Evolutionary conservation across 2,888 invertebrate species (phyloP), one percentile per base, ranked within the genome.

Genomic region (Nephrocerus scutellatus): DNA sequence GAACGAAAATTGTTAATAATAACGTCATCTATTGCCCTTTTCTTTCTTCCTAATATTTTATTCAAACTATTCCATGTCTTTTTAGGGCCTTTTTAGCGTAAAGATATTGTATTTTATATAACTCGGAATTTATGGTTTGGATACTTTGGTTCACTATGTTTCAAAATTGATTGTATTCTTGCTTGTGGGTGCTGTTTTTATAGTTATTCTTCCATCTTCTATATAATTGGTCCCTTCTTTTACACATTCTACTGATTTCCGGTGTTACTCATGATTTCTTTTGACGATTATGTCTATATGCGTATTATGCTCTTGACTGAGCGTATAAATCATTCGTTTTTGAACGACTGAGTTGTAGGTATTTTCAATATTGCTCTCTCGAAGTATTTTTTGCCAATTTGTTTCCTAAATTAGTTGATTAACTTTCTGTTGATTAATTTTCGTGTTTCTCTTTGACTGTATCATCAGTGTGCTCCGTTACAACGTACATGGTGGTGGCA

Each of bases 31-130:
- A 39, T 9, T 28, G 15, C 35, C n/a, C 22, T 18, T 9, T 18
- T 12, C 31, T 44, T 37, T 44, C 28, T 40, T 1, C 40, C 44
- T n/a, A 40, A 25, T 14, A 34, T 23, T 31, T 44, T 35, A 23
- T 40, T 37, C 14, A 35, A 35, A 2, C 19, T 32, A 31, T 37
- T 22, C 36, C 34, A 44, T 13, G 44, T 40, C 10, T 22, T 34
- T 12, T 25, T 26, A 6, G 29, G 29, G 25, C 36, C 15, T 35
- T 28, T 29, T 25, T 22, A 14, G 35, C 29, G 29, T 28, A 18
- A 15, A 31, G 24, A 23, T 36, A 32, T 24, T 43, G 31, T 6
- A 32, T 39, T 32, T 28, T 26, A 26, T 32, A 39, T n/a, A 29
- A 36, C 3, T 15, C 9, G 25, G 24, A 24, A 24, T 25, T 39